A percentile compares a stretch with the other conserved stretches of the same genome.
Conservation (phyloP, 2,113 vertebrate genomes). For the Protobothrops flavoviridis region DNA sequence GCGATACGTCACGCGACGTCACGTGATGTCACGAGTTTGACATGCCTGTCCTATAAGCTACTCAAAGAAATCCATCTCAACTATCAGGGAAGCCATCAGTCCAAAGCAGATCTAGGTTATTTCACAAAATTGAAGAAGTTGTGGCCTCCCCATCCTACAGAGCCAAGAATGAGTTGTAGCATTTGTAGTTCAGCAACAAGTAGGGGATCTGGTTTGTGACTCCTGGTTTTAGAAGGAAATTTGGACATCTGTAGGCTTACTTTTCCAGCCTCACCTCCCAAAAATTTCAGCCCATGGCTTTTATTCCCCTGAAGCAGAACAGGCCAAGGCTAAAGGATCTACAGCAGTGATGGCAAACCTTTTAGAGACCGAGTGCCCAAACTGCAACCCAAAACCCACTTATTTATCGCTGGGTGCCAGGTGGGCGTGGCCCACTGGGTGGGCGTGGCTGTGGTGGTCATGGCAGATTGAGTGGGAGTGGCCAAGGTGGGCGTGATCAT, state of each 20-base stretch:
- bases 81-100: not conserved
- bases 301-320: not conserved
- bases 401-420: no score
- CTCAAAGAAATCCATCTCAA: not conserved
- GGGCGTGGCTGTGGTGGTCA: no score
- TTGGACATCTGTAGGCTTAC: not conserved
- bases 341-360: no score
- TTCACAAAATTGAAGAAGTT: not conserved
- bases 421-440: no score
- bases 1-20: fast-evolving
- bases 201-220: not conserved
- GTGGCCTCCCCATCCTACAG: no score
- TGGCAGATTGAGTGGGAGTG: no score
- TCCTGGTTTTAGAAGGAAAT: not conserved
- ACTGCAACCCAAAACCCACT: no score
- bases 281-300: not conserved
- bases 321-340: not conserved
- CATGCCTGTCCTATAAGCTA: not conserved
- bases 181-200: not conserved
- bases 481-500: no score
- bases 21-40: no score
- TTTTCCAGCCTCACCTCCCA: not conserved
- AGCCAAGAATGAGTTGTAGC: not conserved
- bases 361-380: no score
- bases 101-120: not conserved